Evolutionary conservation across 1,140 invertebrate species (phyloP).

Genomic region (Drosophila pandora): DNA sequence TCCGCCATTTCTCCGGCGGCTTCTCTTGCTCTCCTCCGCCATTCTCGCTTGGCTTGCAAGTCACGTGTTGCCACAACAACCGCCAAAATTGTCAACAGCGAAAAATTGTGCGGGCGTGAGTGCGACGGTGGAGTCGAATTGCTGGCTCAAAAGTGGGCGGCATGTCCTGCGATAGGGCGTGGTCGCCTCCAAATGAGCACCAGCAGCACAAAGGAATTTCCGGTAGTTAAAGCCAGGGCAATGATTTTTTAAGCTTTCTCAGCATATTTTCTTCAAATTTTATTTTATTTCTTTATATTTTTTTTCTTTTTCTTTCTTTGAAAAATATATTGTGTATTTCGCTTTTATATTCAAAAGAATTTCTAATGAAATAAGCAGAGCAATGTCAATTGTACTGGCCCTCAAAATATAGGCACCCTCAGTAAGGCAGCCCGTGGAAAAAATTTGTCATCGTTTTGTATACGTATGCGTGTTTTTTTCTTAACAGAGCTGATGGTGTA

Average conservation of each 20-base stretch:
- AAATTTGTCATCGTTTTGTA: constrained; percentile 9
- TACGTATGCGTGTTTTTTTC: not conserved
- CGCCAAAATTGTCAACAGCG: constrained; percentile 82
- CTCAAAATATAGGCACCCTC: constrained; percentile 36
- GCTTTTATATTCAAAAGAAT: constrained; percentile 69
- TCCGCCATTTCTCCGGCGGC: not conserved
- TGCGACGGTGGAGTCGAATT: constrained; percentile 36
- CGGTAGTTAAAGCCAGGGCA: constrained; percentile 77
- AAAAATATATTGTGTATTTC: constrained; percentile 38
- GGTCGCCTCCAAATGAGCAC: constrained; percentile 66
- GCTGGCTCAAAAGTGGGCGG: constrained; percentile 21
- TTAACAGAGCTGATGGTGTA: constrained; percentile 31
- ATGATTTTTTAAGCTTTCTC: constrained; percentile 48
- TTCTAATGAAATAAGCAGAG: constrained; percentile 78
- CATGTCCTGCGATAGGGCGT: constrained; percentile 21
- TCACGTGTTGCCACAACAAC: constrained; percentile 82
- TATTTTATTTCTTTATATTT: constrained; percentile 5
- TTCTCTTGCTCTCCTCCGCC: not conserved
- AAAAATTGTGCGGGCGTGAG: constrained; percentile 80
- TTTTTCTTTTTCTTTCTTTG: constrained; percentile 23
- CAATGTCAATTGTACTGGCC: constrained; percentile 30
- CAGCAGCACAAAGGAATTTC: constrained; percentile 79
- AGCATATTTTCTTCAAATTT: constrained; percentile 37
- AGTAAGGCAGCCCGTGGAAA: constrained; percentile 5
- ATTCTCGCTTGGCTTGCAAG: constrained; percentile 71